Percentiles rank a stretch among this genome's conserved stretches.
Evolutionary conservation across 2,113 vertebrate species (phyloP).

Genomic region (Penelope pileata): DNA sequence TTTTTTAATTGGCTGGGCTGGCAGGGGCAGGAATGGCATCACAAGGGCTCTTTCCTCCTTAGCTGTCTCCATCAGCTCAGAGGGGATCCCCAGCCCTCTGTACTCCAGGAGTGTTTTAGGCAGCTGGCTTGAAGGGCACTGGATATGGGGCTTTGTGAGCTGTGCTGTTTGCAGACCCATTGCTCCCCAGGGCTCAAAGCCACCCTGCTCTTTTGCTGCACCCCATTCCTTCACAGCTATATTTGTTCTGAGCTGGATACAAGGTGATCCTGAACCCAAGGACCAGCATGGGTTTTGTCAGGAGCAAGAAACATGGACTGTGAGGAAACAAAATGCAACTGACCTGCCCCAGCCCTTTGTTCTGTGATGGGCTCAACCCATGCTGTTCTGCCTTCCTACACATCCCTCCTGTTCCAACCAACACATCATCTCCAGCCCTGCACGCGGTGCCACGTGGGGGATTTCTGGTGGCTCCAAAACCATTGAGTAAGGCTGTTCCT

Average conservation of each 20-base stretch:
- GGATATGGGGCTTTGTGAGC: background rate
- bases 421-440: background rate
- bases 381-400: background rate
- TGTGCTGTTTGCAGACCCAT: background rate
- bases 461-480: background rate
- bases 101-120: background rate
- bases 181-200: background rate
- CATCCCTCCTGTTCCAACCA: background rate
- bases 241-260: background rate
- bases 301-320: background rate
- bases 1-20: slow-evolving; percentile 54
- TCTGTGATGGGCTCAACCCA: background rate
- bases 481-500: background rate
- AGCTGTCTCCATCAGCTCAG: background rate
- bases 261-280: slow-evolving; percentile 33
- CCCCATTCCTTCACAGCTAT: background rate
- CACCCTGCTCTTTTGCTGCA: background rate
- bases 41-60: background rate
- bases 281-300: background rate
- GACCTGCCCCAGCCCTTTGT: background rate
- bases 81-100: slow-evolving; percentile 38
- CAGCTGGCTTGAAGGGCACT: accelerated
- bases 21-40: background rate
- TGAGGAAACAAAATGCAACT: background rate
- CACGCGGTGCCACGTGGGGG: background rate